Evolutionary conservation across 2,888 invertebrate genomes (phyloP).

Genomic region (Smittia aterrima): DNA sequence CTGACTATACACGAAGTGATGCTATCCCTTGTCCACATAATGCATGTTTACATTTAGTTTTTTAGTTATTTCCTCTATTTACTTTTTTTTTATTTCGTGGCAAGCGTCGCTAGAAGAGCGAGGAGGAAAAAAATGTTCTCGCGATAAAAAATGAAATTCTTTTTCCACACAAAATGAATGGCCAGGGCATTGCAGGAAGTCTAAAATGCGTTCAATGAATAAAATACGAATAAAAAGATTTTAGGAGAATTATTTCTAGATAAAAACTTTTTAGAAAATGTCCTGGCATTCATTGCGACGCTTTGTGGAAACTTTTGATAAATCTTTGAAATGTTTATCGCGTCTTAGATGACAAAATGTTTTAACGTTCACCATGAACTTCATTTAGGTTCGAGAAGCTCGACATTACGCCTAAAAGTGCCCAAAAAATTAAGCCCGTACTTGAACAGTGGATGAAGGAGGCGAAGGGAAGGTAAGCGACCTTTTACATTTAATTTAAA

Average conservation of each 20-base stretch:
- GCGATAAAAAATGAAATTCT: constrained; percentile 42
- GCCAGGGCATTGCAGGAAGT: constrained; percentile 90
- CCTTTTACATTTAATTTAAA: background rate
- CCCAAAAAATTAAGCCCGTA: constrained; percentile 98
- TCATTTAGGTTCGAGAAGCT: constrained; percentile 91
- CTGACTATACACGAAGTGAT: background rate
- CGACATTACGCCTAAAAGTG: constrained; percentile 99
- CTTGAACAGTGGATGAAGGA: constrained; percentile 99
- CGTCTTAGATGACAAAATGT: background rate
- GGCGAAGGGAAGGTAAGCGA: constrained; percentile 88
- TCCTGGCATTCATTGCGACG: constrained; percentile 34
- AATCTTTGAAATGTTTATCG: constrained; percentile 26
- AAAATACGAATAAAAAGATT: too few species aligned
- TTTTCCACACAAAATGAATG: constrained; percentile 51
- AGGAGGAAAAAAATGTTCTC: constrained; percentile 43
- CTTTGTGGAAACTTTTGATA: constrained; percentile 12
- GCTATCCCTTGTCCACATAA: constrained; percentile 10
- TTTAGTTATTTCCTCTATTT: constrained; percentile 43
- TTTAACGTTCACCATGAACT: background rate
- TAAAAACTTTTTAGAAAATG: constrained; percentile 23
- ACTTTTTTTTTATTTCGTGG: constrained; percentile 42
- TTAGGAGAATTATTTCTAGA: background rate
- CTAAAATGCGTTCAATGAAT: background rate
- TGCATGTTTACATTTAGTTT: constrained; percentile 42
- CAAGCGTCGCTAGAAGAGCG: constrained; percentile 41